These are phyloP conservation scores for Saccopteryx bilineata DNA, from an alignment of 2,113 vertebrate species.

Conservation along the genomic window DNA sequence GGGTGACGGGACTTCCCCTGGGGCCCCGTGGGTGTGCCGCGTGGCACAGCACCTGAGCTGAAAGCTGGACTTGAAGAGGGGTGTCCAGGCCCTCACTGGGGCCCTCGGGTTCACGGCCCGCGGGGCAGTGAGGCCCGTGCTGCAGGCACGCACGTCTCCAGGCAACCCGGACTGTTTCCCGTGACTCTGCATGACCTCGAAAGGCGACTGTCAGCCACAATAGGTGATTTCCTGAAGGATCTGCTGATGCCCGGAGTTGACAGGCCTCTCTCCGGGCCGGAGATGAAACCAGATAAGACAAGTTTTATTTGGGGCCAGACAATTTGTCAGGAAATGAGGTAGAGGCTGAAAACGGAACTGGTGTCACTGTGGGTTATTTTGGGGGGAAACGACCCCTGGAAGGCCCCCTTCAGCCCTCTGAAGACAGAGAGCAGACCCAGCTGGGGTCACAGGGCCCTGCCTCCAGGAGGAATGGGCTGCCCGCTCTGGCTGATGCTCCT, in stretches of 20 bases:
- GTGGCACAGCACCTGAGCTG: rapidly evolving
- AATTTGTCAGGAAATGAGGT: conserved; percentile 79
- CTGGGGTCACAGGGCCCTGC: background rate
- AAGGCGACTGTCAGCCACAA: conserved; percentile 83
- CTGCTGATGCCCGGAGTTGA: conserved; percentile 81
- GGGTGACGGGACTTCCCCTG: background rate
- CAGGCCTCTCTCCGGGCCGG: conserved; percentile 76
- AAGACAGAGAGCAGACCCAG: background rate
- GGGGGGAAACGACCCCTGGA: conserved; percentile 72
- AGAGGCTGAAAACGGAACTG: conserved; percentile 43
- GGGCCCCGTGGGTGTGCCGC: background rate
- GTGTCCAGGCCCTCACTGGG: rapidly evolving
- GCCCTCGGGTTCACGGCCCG: background rate
- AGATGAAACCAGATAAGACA: conserved; percentile 85
- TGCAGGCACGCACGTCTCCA: conserved; percentile 58
- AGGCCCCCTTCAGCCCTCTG: conserved; percentile 69
- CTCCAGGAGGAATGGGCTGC: background rate
- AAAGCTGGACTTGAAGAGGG: background rate
- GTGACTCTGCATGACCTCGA: conserved; percentile 59
- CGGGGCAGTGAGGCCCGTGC: conserved; percentile 21
- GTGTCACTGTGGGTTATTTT: conserved; percentile 73
- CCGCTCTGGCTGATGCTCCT: rapidly evolving
- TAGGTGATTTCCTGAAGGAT: conserved; percentile 85
- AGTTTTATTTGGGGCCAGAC: conserved; percentile 74
- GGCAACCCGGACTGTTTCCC: conserved; percentile 83